phyloP scores from a whole-genome alignment of 2,888 invertebrate species.

The Petrolisthes manimaculis region DNA sequence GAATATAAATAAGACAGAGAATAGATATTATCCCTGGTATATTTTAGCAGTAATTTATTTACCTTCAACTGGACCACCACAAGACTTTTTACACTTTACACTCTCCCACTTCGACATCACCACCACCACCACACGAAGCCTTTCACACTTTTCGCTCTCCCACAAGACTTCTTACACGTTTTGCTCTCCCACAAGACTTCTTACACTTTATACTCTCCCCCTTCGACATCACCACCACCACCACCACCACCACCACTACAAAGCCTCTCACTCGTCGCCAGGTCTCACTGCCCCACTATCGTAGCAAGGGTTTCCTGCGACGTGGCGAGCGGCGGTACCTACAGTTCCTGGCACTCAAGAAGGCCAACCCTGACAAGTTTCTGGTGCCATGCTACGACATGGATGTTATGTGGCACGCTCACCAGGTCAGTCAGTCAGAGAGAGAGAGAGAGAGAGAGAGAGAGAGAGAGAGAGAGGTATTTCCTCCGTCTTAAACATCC shows the following conservation, averaged over 20 bases:
- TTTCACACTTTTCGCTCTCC: not conserved
- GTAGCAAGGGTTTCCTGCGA: conserved; percentile 51
- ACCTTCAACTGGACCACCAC: too few relatives aligned
- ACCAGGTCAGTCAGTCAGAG: conserved; percentile 41
- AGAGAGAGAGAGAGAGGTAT: not conserved
- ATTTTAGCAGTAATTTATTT: too few relatives aligned
- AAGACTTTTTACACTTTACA: not conserved
- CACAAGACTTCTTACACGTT: too few relatives aligned
- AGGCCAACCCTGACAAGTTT: conserved; percentile 51
- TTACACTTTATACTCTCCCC: not conserved
- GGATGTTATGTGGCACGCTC: conserved; percentile 65
- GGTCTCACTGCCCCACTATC: conserved; percentile 61
- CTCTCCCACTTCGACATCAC: not conserved
- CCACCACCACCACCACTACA: not conserved
- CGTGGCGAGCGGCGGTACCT: conserved; percentile 51
- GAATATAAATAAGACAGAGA: too few relatives aligned
- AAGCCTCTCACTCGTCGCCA: not conserved
- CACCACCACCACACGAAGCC: not conserved
- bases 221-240: not conserved
- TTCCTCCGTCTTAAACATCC: too few relatives aligned
- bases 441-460: not conserved
- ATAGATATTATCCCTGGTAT: too few relatives aligned
- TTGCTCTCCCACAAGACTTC: not conserved
- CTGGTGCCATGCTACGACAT: conserved; percentile 66
- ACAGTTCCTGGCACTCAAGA: conserved; percentile 63